Evolutionary conservation across 2,797 vertebrate genomes (phyloP), one percentile per base, ranked within the genome.

Genomic region (Bradypodion ventrale): DNA sequence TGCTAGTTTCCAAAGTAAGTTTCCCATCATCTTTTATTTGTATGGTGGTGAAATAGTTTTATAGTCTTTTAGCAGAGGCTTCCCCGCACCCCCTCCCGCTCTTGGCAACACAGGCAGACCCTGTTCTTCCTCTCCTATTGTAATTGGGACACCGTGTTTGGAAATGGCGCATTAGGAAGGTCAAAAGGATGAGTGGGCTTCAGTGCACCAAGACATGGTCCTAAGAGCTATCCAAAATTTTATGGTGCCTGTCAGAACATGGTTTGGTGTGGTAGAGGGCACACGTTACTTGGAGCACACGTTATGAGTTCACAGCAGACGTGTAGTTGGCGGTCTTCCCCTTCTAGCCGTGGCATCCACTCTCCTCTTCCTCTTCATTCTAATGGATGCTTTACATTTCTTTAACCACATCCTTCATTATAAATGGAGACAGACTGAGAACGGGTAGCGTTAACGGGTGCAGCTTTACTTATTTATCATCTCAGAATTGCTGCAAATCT

Each of bases 1-100:
- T 95, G 96, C 95, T 96, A 96, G 96, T 95, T 96, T 96, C 90
- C 96, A 95, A 95, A 96, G 95, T 96, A 96, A 96, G 96, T 96
- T 92, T 87, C 62, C 84, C 90, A 37, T 91, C 85, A 59, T 76
- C 68, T 84, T 90, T 70, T 70, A 35, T 88, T 65, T 87, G 88
- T 93, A 89, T 91, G 83, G 90, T 88, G 40, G 79, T 94, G 90
- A 66, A 92, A 86, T 93, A 93, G 91, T 70, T 91, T 27, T 32
- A 46, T 46, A 78, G 27, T 32, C 75, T 32, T 74, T 83, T 93
- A 91, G 92, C 83, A 40, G 79, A 37, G 19, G 23, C 42, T 77
- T 19, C 63, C 77, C n/a, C n/a, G n/a, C n/a, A n/a, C n/a, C n/a
- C 66, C 66, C 42, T 85, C 40, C 66, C 66, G 46, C 35, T 56